Evolutionary conservation across 2,113 vertebrate species (phyloP).

Genomic region (Azemiops feae): DNA sequence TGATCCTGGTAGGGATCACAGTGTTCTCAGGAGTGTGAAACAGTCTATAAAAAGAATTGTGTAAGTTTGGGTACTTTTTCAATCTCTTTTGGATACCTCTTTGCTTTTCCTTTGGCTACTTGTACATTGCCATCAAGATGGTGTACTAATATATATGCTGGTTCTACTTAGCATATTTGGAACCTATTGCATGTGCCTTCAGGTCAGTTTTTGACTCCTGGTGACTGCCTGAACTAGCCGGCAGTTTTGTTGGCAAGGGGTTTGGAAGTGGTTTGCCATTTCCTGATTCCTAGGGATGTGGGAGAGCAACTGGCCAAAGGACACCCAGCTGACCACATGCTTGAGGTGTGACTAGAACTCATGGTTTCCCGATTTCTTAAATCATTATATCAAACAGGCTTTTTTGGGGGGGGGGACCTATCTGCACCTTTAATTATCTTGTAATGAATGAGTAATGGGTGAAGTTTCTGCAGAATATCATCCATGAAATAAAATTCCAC

Average conservation of each 20-base stretch:
- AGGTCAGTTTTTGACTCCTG: not conserved
- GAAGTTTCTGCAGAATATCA: not conserved
- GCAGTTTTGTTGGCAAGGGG: not conserved
- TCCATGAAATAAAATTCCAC: not conserved
- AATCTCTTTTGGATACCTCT: not conserved
- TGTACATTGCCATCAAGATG: not conserved
- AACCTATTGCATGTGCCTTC: not conserved
- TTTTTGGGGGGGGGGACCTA: not conserved
- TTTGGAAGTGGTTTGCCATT: not conserved
- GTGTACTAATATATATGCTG: not conserved
- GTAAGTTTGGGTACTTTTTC: not conserved
- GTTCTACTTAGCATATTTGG: not conserved
- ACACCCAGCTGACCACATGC: not conserved
- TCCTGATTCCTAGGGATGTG: not conserved
- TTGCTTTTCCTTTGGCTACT: not conserved
- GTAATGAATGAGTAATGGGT: not conserved
- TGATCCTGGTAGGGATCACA: not conserved
- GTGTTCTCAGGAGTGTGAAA: not conserved
- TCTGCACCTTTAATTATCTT: not conserved
- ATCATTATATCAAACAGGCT: not conserved
- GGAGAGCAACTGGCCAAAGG: not conserved
- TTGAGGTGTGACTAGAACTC: not conserved
- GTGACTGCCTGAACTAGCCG: not conserved
- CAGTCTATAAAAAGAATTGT: not conserved
- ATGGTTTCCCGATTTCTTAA: not conserved